A percentile compares a stretch with the other conserved stretches of the same genome.
Evolutionary conservation across 2,797 vertebrate genomes (phyloP).

Genomic region (Parotocinclus haroldoi): DNA sequence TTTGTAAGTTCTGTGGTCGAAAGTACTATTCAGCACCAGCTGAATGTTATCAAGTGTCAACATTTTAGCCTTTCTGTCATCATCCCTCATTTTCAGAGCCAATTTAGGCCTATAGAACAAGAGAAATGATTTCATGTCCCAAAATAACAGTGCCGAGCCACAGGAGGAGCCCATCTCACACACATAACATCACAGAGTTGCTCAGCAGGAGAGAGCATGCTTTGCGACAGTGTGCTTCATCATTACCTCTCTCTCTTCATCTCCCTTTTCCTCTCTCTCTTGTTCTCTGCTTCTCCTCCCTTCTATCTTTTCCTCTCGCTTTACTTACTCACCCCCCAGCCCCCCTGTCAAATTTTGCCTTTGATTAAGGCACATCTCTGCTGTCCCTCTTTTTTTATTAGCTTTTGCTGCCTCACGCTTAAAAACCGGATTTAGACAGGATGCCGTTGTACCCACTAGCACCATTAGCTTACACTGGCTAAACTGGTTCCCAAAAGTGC

Average conservation of each 20-base stretch:
- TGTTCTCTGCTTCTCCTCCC: conserved; percentile 1
- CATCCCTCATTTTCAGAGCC: conserved; percentile 64
- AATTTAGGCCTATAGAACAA: conserved; percentile 67
- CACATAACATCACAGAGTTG: conserved; percentile 37
- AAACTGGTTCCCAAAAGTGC: conserved; percentile 35
- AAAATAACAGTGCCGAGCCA: conserved; percentile 64
- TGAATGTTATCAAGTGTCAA: conserved; percentile 31
- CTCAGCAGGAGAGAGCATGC: conserved; percentile 36
- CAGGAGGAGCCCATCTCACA: conserved; percentile 41
- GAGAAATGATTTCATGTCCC: conserved; percentile 66
- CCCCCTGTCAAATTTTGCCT: conserved; percentile 32
- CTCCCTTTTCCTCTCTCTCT: conserved; percentile 20
- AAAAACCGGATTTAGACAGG: conserved; percentile 17
- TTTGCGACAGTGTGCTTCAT: conserved; percentile 48
- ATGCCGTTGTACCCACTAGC: conserved; percentile 13
- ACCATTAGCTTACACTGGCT: conserved; percentile 26
- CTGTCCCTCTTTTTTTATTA: background rate
- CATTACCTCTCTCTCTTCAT: conserved; percentile 29
- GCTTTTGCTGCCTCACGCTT: background rate
- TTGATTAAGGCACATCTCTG: conserved; percentile 40
- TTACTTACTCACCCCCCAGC: conserved; percentile 4
- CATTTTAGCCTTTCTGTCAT: conserved; percentile 60
- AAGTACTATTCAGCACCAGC: conserved; percentile 13
- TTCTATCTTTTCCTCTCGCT: conserved; percentile 8
- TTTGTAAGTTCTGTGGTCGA: background rate